Evolutionary conservation across 2,888 invertebrate species (phyloP), one percentile per base, ranked within the genome.

Genomic region (Cordilura impudica): DNA sequence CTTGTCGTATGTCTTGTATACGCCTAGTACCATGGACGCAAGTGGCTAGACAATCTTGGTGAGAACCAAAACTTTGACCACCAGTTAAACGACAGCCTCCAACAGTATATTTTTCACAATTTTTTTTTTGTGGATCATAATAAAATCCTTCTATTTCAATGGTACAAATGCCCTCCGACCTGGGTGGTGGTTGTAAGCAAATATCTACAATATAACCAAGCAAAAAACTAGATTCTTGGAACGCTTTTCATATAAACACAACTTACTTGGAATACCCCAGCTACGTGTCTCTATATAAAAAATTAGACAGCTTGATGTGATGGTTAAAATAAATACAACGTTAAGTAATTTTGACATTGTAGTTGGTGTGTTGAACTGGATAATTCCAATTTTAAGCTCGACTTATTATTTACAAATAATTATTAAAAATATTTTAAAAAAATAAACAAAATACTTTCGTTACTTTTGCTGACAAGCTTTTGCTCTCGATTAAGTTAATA

Each of bases 131-230:
- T n/a, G 81, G 70, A 73, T 88, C 88, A 31, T 83, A 88, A 78
- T 86, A 89, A 82, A 81, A 89, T 16, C 88, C 88, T 75, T 88
- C 88, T 58, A 88, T 87, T 70, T 87, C 87, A 21, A 88, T 85
- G n/a, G 88, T 87, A 81, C 88, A 89, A 53, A 86, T 83, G 29
- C 89, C 87, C 19, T 85, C 86, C 0, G 88, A 88, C 51, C 83
- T 83, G 14, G 88, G 88, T 31, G 88, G 88, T 1, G 86, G 88
- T 69, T 83, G 82, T 18, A 84, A 72, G 78, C 88, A 88, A 81
- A 88, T 88, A 71, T 78, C 88, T 88, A 43, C 43, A 19, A 65
- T 18, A 18, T 8, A 45, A 23, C 18, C 45, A 71, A 61, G 39
- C n/a, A 66, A 39, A 8, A 35, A 53, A 10, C 18, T 7, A 29